These are phyloP conservation scores for Ciconia maguari DNA, from an alignment of 2,113 vertebrate genomes.

Conservation along the genomic window DNA sequence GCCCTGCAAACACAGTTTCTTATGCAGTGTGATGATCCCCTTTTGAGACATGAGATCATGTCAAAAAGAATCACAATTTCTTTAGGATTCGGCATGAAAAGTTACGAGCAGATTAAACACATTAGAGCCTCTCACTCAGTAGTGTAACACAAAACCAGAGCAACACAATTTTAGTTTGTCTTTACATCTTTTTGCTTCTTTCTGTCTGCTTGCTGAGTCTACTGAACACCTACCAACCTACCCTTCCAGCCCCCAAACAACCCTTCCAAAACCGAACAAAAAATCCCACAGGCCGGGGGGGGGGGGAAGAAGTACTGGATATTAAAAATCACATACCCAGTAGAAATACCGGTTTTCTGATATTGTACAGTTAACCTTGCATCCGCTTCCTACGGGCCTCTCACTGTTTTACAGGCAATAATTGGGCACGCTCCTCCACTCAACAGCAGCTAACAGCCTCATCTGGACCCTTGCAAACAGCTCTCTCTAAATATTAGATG, in stretches of 20 bases:
- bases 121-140: background rate
- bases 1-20: background rate
- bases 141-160: background rate
- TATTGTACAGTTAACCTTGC: background rate
- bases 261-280: background rate
- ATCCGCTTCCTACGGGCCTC: background rate
- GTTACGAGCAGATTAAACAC: background rate
- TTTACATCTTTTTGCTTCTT: background rate
- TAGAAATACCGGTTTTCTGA: background rate
- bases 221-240: background rate
- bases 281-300: background rate
- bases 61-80: background rate
- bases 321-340: background rate
- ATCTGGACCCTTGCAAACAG: background rate
- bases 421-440: background rate
- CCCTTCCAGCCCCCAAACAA: background rate
- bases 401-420: background rate
- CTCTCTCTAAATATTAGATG: background rate
- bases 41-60: background rate
- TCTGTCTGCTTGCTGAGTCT: background rate
- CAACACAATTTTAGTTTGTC: background rate
- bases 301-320: background rate
- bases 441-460: background rate
- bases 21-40: background rate
- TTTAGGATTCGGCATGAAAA: background rate